phyloP scores from a whole-genome alignment of 2,888 invertebrate species.

The Mesorhabditis sp. region DNA sequence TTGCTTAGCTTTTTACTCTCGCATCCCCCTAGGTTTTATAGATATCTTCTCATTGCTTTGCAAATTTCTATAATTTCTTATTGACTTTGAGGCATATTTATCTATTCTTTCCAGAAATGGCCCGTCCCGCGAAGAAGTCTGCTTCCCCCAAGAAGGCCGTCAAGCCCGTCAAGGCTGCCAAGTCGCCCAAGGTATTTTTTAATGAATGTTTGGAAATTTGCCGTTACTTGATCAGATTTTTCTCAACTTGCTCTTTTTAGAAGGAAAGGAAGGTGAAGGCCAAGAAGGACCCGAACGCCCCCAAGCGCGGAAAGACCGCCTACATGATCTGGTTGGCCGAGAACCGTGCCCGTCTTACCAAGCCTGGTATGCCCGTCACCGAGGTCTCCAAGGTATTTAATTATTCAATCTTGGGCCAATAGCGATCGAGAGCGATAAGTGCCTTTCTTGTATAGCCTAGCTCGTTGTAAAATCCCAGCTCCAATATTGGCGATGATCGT shows the following conservation, averaged over 20 bases:
- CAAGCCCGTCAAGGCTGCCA: background rate
- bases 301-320: slow-evolving; percentile 82
- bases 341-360: slow-evolving; percentile 77
- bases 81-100: too few relatives aligned
- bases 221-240: too few relatives aligned
- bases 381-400: slow-evolving; percentile 79
- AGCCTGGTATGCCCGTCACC: slow-evolving; percentile 82
- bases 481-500: background rate
- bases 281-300: slow-evolving; percentile 75
- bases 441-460: background rate
- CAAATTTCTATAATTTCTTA: too few relatives aligned
- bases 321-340: slow-evolving; percentile 90
- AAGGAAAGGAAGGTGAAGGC: background rate
- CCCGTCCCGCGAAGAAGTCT: slow-evolving; percentile 2
- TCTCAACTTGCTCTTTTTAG: background rate
- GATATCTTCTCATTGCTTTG: too few relatives aligned
- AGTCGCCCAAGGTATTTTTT: background rate
- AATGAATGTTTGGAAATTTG: background rate
- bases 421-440: background rate
- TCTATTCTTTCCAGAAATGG: background rate
- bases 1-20: too few relatives aligned
- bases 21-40: too few relatives aligned
- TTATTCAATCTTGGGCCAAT: too few relatives aligned
- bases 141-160: slow-evolving; percentile 3
- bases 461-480: background rate